phyloP scores from a whole-genome alignment of 2,113 vertebrate species.

The Indri indri region DNA sequence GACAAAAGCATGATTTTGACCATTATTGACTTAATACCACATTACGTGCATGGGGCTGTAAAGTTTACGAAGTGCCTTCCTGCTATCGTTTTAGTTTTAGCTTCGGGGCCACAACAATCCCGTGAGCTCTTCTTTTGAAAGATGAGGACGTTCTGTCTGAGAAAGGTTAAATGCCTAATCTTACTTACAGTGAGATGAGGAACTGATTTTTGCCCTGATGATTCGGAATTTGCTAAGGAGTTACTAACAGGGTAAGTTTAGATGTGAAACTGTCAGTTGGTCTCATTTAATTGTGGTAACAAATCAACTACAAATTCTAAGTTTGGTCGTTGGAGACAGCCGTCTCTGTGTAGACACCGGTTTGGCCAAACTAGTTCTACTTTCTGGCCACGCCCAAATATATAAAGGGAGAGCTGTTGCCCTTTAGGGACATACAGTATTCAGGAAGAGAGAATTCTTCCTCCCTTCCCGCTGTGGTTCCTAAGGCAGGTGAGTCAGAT shows the following conservation, averaged over 20 bases:
- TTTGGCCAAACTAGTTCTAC: neutral
- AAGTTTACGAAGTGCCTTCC: neutral
- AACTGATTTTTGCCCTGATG: neutral
- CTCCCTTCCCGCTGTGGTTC: neutral
- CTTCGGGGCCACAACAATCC: neutral
- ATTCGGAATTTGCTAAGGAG: neutral
- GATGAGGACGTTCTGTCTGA: neutral
- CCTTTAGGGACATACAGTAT: neutral
- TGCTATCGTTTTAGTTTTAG: neutral
- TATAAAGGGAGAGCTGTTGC: neutral
- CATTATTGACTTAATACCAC: neutral
- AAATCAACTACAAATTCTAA: neutral
- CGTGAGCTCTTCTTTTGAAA: neutral
- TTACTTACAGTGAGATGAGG: neutral
- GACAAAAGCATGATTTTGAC: neutral
- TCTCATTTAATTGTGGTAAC: neutral
- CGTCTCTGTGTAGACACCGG: neutral
- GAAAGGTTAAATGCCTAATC: neutral
- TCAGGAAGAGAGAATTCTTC: neutral
- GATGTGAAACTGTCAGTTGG: neutral
- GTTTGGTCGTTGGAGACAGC: neutral
- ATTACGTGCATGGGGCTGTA: neutral
- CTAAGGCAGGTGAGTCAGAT: neutral
- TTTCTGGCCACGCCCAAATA: neutral
- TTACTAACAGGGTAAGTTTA: neutral